A percentile compares a stretch with the other conserved stretches of the same genome.
Conservation (phyloP, 1,140 invertebrate species). For the Epicauta chinensis region DNA sequence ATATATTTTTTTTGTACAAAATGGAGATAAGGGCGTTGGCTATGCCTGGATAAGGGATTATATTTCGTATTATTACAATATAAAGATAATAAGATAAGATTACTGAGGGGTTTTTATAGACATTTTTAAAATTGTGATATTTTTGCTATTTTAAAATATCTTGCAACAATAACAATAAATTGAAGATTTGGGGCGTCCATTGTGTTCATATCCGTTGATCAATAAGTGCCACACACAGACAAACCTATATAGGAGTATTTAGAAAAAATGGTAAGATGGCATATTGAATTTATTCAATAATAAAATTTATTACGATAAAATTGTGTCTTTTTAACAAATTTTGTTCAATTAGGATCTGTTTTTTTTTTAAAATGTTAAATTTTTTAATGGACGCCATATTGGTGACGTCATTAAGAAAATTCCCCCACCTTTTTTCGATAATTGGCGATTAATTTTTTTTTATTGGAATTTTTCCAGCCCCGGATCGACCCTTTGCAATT, state of each 20-base stretch:
- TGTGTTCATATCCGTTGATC: too few relatives aligned
- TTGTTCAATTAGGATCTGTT: not conserved
- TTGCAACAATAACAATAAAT: too few relatives aligned
- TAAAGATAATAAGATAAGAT: too few relatives aligned
- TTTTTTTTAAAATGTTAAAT: not conserved
- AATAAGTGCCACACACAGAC: too few relatives aligned
- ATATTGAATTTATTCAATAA: conserved; percentile 10
- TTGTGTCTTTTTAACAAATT: conserved; percentile 6
- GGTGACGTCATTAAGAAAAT: conserved; percentile 4
- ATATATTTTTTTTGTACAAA: conserved; percentile 13
- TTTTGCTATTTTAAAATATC: too few relatives aligned
- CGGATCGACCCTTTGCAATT: conserved; percentile 85
- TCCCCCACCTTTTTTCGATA: not conserved
- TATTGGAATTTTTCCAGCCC: conserved; percentile 60
- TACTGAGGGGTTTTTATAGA: too few relatives aligned
- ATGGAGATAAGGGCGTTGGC: conserved; percentile 27
- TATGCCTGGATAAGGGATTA: conserved; percentile 1
- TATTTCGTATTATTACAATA: too few relatives aligned
- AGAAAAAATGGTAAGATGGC: conserved; percentile 14
- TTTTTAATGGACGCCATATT: conserved; percentile 9
- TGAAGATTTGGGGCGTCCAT: too few relatives aligned
- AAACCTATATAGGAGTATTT: not conserved
- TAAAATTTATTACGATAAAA: conserved; percentile 9
- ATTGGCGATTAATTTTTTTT: not conserved
- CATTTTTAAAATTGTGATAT: too few relatives aligned